Conservation (phyloP, 2,113 vertebrate genomes). For the Stegastes partitus region DNA sequence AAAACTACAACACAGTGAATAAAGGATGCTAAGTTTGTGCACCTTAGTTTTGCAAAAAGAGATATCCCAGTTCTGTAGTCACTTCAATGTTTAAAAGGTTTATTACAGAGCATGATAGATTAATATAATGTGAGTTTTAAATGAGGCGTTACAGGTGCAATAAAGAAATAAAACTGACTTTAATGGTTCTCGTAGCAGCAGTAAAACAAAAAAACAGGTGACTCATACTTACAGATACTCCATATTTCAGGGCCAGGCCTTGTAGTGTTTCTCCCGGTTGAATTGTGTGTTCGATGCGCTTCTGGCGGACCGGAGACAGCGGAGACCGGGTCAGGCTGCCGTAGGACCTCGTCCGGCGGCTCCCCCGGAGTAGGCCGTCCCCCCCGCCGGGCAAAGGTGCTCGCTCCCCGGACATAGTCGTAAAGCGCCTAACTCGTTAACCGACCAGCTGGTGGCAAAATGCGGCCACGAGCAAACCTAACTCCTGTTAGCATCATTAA, state of each 20-base stretch:
- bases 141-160: too few species aligned
- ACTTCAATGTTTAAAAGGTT: too few species aligned
- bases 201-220: neutral
- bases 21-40: too few species aligned
- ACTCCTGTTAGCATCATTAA: neutral
- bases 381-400: slow-evolving; percentile 27
- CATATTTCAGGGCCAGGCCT: slow-evolving; percentile 92
- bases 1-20: too few species aligned
- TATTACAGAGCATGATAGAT: too few species aligned
- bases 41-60: too few species aligned
- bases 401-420: slow-evolving; percentile 75
- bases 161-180: neutral
- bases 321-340: slow-evolving; percentile 88
- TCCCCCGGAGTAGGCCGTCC: slow-evolving; percentile 77
- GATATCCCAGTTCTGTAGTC: too few species aligned
- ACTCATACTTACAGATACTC: slow-evolving; percentile 83
- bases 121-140: too few species aligned
- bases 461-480: neutral
- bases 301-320: slow-evolving; percentile 82
- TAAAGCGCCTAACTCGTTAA: neutral
- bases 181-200: neutral
- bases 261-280: slow-evolving; percentile 90
- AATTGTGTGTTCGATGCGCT: slow-evolving; percentile 86
- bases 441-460: neutral
- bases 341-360: slow-evolving; percentile 84